Conservation (phyloP, 2,888 invertebrate species). For the Parascotia fuliginaria region DNA sequence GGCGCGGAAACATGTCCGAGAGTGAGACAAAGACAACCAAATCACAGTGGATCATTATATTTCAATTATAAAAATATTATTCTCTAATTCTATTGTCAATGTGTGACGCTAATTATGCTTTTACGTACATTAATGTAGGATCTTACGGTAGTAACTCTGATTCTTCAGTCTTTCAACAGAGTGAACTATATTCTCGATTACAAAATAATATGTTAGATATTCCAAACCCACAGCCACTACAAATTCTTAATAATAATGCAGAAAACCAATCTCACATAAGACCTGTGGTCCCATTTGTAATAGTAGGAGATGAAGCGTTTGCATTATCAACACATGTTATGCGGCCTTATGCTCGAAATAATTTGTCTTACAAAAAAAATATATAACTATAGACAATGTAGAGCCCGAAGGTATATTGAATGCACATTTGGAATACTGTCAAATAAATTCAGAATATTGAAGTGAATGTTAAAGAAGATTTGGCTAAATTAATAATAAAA, state of each 20-base stretch:
- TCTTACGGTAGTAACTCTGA: constrained; percentile 19
- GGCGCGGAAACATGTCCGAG: constrained; percentile 29
- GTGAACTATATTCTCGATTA: constrained; percentile 7
- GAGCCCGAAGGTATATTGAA: constrained; percentile 2
- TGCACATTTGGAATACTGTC: constrained; percentile 3
- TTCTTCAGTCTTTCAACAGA: constrained; percentile 8
- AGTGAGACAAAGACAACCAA: constrained; percentile 12
- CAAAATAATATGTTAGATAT: constrained; percentile 8
- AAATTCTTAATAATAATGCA: constrained; percentile 3
- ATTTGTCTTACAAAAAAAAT: background rate
- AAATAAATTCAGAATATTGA: constrained; percentile 4
- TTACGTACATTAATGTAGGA: constrained; percentile 24
- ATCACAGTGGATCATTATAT: constrained; percentile 18
- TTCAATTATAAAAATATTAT: constrained; percentile 15
- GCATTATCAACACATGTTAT: constrained; percentile 31
- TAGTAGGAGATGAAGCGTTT: constrained; percentile 40
- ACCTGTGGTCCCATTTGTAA: constrained; percentile 20
- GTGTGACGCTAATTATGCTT: constrained; percentile 27
- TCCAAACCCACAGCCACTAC: constrained; percentile 6
- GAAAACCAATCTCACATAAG: constrained; percentile 5
- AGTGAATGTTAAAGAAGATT: constrained; percentile 3
- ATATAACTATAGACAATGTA: background rate
- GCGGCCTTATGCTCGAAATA: constrained; percentile 5
- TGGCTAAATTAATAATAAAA: constrained; percentile 2
- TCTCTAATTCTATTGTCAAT: constrained; percentile 27